Evolutionary conservation across 2,888 invertebrate genomes (phyloP), one percentile per base, ranked within the genome.

Genomic region (Heteromurus nitidus): DNA sequence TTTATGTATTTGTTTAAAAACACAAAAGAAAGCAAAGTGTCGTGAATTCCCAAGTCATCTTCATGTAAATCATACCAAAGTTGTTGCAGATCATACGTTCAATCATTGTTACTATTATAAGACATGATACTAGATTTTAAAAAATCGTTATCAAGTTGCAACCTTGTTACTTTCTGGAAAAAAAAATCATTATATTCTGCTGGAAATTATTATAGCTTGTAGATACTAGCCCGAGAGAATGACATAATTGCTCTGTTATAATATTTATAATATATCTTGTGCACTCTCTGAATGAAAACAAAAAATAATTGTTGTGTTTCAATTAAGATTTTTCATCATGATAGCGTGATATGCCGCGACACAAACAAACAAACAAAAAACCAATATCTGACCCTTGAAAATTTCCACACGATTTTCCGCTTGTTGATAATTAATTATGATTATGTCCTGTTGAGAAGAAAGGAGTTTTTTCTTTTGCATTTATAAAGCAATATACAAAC

Each of bases 21-120:
- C 24, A 60, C 44, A 67, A 42, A 36, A 36, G 47, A 28, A 44
- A 22, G 72, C 44, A 18, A 13, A 31, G 60, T 58, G 65, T 65
- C 42, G 73, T 67, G 60, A 73, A 73, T 65, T 80, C 80, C 73
- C 80, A 68, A 80, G 80, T 80, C 80, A 80, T 69, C 73, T 68
- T 80, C 60, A 73, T 60, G 69, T 69, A 80, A 60, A 80, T 80
- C 80, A 80, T 74, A 80, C 80, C 80, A 80, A 80, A 80, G 80
- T 73, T 80, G 74, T 74, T 80, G 68, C 80, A 74, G 69, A 80
- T 80, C 74, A 73, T 72, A 80, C 68, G 80, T 80, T 80, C 80
- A 80, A 80, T 80, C 80, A 80, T 72, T 79, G 64, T 69, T 77
- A 77, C 42, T 70, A 50, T n/a, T 64, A 50, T 79, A 79, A 79